Conservation (phyloP, 2,797 vertebrate species). For the Streptopelia turtur region DNA sequence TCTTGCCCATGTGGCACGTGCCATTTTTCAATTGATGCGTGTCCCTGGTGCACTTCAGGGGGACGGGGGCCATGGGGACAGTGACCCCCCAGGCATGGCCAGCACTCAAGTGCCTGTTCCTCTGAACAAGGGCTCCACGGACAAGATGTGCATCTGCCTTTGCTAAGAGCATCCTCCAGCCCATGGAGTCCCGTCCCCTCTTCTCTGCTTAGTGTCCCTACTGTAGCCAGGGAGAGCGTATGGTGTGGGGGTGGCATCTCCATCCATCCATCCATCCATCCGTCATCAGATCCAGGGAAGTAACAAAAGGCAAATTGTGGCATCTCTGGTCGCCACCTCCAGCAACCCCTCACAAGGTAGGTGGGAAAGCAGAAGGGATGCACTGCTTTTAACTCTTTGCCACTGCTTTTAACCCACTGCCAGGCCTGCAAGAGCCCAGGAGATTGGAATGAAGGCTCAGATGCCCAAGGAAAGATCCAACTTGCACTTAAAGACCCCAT, state of each 20-base stretch:
- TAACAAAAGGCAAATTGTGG: background rate
- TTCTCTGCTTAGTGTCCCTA: background rate
- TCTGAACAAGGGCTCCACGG: background rate
- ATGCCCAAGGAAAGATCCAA: background rate
- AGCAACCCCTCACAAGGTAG: background rate
- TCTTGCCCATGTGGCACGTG: accelerated
- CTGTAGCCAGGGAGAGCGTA: background rate
- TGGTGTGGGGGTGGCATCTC: background rate
- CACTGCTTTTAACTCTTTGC: background rate
- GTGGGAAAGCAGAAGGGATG: background rate
- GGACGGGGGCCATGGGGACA: accelerated
- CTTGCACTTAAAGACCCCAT: background rate
- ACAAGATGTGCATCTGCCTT: background rate
- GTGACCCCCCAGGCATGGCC: background rate
- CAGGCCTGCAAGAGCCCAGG: background rate
- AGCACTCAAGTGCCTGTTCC: background rate
- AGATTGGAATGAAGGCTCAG: background rate
- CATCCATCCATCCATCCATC: background rate
- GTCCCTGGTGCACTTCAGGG: background rate
- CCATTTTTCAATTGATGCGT: background rate
- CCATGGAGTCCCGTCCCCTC: background rate
- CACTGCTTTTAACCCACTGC: background rate
- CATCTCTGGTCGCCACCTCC: background rate
- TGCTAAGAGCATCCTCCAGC: background rate
- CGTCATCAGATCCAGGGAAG: background rate